Evolutionary conservation across 2,888 invertebrate genomes (phyloP).

Genomic region (Lottia scabra): DNA sequence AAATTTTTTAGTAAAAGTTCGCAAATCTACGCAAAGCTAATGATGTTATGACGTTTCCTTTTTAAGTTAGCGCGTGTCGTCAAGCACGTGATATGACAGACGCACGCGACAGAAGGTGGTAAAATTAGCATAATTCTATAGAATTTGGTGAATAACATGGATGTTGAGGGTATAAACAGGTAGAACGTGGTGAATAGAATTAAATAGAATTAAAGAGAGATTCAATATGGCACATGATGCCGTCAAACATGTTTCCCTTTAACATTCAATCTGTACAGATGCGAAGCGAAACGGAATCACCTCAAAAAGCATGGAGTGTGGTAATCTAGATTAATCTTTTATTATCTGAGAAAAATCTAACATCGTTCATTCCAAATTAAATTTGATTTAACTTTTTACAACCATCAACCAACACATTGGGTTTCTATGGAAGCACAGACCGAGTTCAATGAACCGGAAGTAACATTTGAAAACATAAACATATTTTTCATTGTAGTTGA

Average conservation of each 20-base stretch:
- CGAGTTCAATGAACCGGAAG: no score
- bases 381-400: no score
- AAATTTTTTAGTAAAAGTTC: no score
- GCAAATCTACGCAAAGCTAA: no score
- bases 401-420: no score
- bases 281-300: neutral
- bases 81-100: constrained; percentile 6
- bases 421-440: no score
- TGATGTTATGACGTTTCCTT: neutral
- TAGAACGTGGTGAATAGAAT: neutral
- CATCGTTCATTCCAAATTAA: neutral
- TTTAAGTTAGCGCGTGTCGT: neutral
- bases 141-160: neutral
- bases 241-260: neutral
- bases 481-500: no score
- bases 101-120: constrained; percentile 16
- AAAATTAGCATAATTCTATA: constrained; percentile 19
- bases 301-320: neutral
- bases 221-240: neutral
- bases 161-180: neutral
- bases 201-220: neutral
- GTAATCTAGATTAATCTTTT: neutral
- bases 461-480: no score
- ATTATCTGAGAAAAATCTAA: neutral
- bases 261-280: neutral